A percentile compares a stretch with the other conserved stretches of the same genome.
These are phyloP conservation scores for Crypturellus tataupa DNA, from an alignment of 2,797 vertebrate genomes.

Conservation along the genomic window DNA sequence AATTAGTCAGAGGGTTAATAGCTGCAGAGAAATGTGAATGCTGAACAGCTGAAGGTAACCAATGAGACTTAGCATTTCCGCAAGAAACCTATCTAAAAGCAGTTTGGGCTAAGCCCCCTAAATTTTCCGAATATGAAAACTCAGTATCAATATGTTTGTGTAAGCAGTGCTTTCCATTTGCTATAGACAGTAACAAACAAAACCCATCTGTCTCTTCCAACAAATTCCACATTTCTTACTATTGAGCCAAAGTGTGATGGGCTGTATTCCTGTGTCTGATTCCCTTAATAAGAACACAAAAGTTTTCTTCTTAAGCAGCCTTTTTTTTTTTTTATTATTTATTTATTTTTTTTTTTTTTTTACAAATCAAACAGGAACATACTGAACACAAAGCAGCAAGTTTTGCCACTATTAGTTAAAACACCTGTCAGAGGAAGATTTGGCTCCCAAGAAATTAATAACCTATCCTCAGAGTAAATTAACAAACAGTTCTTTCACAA, in stretches of 20 bases:
- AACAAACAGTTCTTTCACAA: conserved; percentile 4
- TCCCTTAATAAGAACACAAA: neutral
- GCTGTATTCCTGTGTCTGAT: accelerated
- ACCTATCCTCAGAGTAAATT: neutral
- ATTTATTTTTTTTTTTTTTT: conserved; percentile 50
- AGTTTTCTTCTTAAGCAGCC: neutral
- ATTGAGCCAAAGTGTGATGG: neutral
- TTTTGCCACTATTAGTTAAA: conserved; percentile 37
- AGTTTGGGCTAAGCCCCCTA: neutral
- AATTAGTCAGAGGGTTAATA: neutral
- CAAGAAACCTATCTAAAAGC: neutral
- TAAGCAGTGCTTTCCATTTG: neutral
- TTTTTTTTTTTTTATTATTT: conserved; percentile 8
- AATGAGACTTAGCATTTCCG: neutral
- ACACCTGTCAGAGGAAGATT: neutral
- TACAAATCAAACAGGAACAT: neutral
- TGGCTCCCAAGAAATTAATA: neutral
- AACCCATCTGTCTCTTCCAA: neutral
- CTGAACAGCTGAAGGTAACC: neutral
- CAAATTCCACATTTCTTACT: neutral
- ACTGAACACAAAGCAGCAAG: neutral
- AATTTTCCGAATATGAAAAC: neutral
- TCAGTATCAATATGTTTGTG: neutral
- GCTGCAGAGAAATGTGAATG: neutral
- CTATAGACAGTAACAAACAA: neutral